These are phyloP conservation scores for Porites lobata DNA, from an alignment of 92 coral and sea anemone genomes.

Conservation along the genomic window DNA sequence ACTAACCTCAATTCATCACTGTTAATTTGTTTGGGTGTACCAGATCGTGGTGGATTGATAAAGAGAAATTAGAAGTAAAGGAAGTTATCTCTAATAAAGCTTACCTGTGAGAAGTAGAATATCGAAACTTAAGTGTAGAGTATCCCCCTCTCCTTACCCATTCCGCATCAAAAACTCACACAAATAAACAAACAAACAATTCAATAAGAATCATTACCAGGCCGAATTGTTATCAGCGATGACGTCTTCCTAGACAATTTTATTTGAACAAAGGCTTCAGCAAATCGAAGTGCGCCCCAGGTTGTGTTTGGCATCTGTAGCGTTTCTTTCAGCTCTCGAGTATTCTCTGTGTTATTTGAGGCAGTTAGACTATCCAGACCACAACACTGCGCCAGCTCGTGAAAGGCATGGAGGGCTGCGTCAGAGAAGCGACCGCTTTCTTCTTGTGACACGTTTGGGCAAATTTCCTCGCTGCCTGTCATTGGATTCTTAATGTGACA, in stretches of 20 bases:
- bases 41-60: too few species aligned
- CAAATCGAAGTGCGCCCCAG: slow-evolving; percentile 85
- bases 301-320: slow-evolving; percentile 76
- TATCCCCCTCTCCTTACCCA: too few species aligned
- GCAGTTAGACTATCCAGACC: slow-evolving; percentile 78
- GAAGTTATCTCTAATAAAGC: too few species aligned
- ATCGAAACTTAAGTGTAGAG: too few species aligned
- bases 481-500: slow-evolving; percentile 27
- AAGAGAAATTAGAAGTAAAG: too few species aligned
- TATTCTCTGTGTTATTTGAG: slow-evolving; percentile 59
- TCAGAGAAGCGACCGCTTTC: slow-evolving; percentile 76
- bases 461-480: background rate
- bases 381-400: slow-evolving; percentile 86
- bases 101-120: too few species aligned
- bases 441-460: slow-evolving; percentile 43
- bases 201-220: slow-evolving; percentile 48
- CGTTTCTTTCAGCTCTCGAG: slow-evolving; percentile 75
- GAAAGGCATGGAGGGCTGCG: slow-evolving; percentile 87
- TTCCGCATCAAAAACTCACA: background rate
- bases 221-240: slow-evolving; percentile 75
- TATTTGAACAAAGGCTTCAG: slow-evolving; percentile 82
- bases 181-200: background rate
- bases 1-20: too few species aligned
- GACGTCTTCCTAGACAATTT: slow-evolving; percentile 58
- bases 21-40: too few species aligned